phyloP scores from a whole-genome alignment of 1,140 invertebrate genomes.

The Polypedilum pembai region DNA sequence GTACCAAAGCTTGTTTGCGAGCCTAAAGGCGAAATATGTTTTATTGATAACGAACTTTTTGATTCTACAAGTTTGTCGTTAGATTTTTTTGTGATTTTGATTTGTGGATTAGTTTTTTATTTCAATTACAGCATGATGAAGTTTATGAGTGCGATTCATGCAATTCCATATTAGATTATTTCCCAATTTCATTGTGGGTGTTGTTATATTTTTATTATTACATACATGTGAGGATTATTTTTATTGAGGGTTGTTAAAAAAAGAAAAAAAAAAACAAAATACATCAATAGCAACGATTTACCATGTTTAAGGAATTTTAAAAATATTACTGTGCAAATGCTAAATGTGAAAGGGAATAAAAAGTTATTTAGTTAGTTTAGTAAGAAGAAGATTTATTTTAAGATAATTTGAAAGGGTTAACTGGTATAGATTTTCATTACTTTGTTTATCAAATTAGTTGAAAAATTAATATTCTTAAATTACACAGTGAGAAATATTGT shows the following conservation, averaged over 20 bases:
- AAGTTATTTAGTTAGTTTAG: not conserved
- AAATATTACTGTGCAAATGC: slow-evolving; percentile 9
- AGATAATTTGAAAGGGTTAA: no score
- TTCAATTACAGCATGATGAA: not conserved
- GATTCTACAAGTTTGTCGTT: not conserved
- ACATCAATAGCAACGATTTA: slow-evolving; percentile 24
- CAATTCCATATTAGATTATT: not conserved
- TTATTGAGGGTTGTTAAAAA: slow-evolving; percentile 25
- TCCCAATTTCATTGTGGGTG: slow-evolving; percentile 16
- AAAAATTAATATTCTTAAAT: no score
- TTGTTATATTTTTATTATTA: slow-evolving; percentile 24
- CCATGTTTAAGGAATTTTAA: not conserved
- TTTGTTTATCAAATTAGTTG: no score
- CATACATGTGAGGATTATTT: not conserved
- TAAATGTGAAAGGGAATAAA: slow-evolving; percentile 16
- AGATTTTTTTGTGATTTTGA: slow-evolving; percentile 25
- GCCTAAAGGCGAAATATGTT: slow-evolving; percentile 69
- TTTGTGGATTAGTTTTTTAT: not conserved
- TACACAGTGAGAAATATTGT: no score
- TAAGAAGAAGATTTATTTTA: no score
- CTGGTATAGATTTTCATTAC: no score
- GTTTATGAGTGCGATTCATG: not conserved
- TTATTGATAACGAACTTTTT: slow-evolving; percentile 53
- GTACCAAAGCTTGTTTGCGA: slow-evolving; percentile 71
- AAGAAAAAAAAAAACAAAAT: slow-evolving; percentile 24